Conservation (phyloP, 2,888 invertebrate species). For the Epiblema foenella region DNA sequence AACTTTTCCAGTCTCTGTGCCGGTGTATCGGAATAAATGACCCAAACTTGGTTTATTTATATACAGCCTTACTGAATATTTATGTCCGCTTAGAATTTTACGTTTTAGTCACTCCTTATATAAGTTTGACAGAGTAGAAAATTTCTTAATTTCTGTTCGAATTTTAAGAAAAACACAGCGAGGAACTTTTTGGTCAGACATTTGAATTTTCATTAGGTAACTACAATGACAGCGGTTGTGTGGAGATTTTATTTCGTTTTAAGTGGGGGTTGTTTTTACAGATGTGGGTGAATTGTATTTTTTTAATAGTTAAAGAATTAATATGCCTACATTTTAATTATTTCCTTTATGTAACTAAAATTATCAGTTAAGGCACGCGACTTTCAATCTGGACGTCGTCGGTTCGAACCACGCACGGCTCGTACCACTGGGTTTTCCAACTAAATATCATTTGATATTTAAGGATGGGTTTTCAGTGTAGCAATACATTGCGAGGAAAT, state of each 20-base stretch:
- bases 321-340: too few species aligned
- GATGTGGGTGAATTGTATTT: background rate
- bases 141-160: conserved; percentile 43
- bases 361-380: too few species aligned
- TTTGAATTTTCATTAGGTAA: conserved; percentile 47
- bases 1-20: conserved; percentile 81
- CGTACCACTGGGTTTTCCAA: too few species aligned
- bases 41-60: conserved; percentile 83
- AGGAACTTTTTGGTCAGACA: conserved; percentile 44
- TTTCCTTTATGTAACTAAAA: too few species aligned
- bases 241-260: conserved; percentile 19
- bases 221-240: conserved; percentile 36
- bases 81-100: conserved; percentile 77
- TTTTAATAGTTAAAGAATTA: too few species aligned
- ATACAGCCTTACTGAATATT: conserved; percentile 80
- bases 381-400: too few species aligned
- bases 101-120: conserved; percentile 71
- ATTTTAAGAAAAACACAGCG: conserved; percentile 52
- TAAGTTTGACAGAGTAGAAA: conserved; percentile 35
- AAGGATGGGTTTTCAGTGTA: too few species aligned
- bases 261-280: conserved; percentile 1
- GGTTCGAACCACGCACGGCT: too few species aligned
- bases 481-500: too few species aligned
- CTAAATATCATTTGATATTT: too few species aligned
- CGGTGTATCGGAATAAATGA: conserved; percentile 84